phyloP scores from a whole-genome alignment of 1,140 invertebrate species.

The Cryptotermes secundus region DNA sequence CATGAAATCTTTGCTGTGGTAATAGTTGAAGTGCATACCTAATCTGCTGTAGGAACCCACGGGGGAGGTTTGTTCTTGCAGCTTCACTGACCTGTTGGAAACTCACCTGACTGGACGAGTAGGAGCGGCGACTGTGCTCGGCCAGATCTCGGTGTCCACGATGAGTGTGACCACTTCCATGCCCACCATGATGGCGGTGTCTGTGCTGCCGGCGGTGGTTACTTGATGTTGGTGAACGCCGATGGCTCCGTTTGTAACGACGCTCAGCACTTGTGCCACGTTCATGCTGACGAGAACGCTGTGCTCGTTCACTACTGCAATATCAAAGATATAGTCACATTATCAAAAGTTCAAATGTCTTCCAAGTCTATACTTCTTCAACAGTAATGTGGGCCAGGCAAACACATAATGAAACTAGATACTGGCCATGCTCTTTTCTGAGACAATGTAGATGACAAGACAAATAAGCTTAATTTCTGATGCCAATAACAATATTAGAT shows the following conservation, averaged over 20 bases:
- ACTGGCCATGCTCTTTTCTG: too few species aligned
- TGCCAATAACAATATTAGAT: too few species aligned
- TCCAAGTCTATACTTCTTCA: neutral
- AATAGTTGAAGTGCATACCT: neutral
- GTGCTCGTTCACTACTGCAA: slow-evolving; percentile 57
- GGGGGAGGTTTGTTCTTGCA: neutral
- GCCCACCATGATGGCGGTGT: slow-evolving; percentile 45
- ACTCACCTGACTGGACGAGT: slow-evolving; percentile 42
- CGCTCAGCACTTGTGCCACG: slow-evolving; percentile 60
- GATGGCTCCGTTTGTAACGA: slow-evolving; percentile 61
- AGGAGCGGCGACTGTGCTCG: slow-evolving; percentile 37
- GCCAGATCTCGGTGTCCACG: slow-evolving; percentile 27
- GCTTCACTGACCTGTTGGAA: slow-evolving; percentile 28
- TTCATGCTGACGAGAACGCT: slow-evolving; percentile 60
- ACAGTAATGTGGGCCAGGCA: too few species aligned
- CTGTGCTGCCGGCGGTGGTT: slow-evolving; percentile 45
- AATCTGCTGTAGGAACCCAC: neutral
- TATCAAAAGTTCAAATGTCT: neutral
- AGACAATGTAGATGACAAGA: too few species aligned
- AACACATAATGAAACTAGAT: too few species aligned
- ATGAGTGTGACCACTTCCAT: slow-evolving; percentile 32
- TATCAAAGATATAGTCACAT: neutral
- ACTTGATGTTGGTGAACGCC: slow-evolving; percentile 58
- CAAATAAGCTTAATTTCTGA: too few species aligned
- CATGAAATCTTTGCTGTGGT: neutral